Base-by-base conservation (phyloP, 2,797 vertebrate genomes). In the Microtus obscurus region DNA sequence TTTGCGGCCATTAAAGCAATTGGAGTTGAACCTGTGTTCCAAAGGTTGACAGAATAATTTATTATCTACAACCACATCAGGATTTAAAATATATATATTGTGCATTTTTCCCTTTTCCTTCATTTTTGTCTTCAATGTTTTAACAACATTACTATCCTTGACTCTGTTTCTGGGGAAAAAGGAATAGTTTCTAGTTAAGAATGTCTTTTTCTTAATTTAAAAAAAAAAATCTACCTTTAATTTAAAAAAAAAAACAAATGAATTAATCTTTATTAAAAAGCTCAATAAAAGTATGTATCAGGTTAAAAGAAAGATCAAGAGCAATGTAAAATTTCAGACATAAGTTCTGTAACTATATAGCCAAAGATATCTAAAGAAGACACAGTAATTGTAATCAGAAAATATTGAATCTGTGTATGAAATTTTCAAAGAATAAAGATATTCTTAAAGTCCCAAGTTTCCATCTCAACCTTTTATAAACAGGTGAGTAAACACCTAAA, bases 191-290 rank as follows among this genome's bases (percentile, higher is more conserved):
- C 92, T 95, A 95, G 92, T 92, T 94, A 95, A 94, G 82, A 95
- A 94, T 94, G 97, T 97, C 97, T 90, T 97, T 79, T 77, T 97
- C 63, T 97, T 97, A 80, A 56, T 96, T 97, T 96, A 93, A 79
- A 94, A 69, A n/a, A n/a, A 45, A 48, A 97, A 97, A 94, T 73
- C 97, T 40, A 86, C 96, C 87, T 96, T 97, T 98, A 97, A 96
- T 97, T 98, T 98, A 96, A 97, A 97, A 98, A 96, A 86, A 93
- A 96, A 86, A 93, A 87, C 16, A 63, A 96, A 95, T 89, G 97
- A 98, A 98, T 77, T 63, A 93, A 94, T 74, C 87, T 97, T 71
- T 85, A 96, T 85, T 96, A 98, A 71, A 97, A 97, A 69, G 37
- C 91, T 97, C 97, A 98, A 97, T 0, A 91, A 97, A 97, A 83